phyloP scores from a whole-genome alignment of 2,113 vertebrate species.

The Eptesicus fuscus region DNA sequence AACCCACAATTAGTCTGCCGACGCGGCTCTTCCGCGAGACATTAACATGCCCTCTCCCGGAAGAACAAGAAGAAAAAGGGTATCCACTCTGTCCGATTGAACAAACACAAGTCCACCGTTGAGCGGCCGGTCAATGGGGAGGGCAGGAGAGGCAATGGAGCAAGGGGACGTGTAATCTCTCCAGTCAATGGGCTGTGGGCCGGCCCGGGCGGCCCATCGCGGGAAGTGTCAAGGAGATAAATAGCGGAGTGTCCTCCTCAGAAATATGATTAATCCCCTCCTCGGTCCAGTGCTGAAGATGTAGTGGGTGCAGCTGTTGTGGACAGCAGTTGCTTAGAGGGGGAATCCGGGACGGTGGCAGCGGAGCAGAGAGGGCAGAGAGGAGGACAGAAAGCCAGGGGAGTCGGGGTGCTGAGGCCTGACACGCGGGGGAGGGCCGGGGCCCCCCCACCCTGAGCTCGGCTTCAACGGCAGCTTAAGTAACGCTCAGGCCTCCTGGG shows the following conservation, averaged over 20 bases:
- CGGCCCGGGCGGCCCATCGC: slow-evolving; percentile 94
- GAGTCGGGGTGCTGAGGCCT: slow-evolving; percentile 74
- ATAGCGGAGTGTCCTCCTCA: slow-evolving; percentile 99
- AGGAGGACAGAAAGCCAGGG: slow-evolving; percentile 92
- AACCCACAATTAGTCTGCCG: slow-evolving; percentile 68
- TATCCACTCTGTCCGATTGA: slow-evolving; percentile 97
- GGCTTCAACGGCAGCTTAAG: slow-evolving; percentile 70
- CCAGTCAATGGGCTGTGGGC: slow-evolving; percentile 99
- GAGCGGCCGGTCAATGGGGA: slow-evolving; percentile 99
- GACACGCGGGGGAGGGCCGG: slow-evolving; percentile 57
- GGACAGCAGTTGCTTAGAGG: slow-evolving; percentile 94
- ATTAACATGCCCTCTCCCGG: slow-evolving; percentile 77
- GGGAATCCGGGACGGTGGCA: slow-evolving; percentile 90
- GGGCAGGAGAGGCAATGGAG: slow-evolving; percentile 99
- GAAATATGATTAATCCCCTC: slow-evolving; percentile 99
- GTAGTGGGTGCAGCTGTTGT: slow-evolving; percentile 99
- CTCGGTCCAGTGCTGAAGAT: slow-evolving; percentile 99
- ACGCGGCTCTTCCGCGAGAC: slow-evolving; percentile 66
- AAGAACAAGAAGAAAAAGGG: slow-evolving; percentile 80
- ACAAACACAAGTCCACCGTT: slow-evolving; percentile 94
- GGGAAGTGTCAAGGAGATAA: slow-evolving; percentile 99
- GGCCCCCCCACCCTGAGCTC: slow-evolving; percentile 56
- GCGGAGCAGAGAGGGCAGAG: slow-evolving; percentile 98
- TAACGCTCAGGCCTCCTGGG: slow-evolving; percentile 73
- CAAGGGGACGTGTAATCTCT: slow-evolving; percentile 99